phyloP scores from a whole-genome alignment of 2,113 vertebrate genomes.

The Neolamprologus falcicula region DNA sequence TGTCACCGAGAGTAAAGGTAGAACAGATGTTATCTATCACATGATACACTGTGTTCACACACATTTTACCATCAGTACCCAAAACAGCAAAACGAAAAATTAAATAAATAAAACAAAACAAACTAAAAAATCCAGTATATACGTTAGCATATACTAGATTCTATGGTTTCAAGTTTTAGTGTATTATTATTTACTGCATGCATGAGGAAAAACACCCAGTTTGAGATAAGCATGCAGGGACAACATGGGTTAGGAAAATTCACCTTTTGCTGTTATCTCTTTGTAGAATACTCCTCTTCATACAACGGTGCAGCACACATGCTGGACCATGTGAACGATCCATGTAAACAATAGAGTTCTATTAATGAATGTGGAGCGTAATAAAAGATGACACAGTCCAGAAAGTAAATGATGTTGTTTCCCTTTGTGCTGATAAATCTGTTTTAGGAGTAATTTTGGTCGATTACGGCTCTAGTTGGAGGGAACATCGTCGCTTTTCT shows the following conservation, averaged over 20 bases:
- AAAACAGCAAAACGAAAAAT: background rate
- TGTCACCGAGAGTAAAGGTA: conserved; percentile 15
- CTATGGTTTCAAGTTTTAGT: background rate
- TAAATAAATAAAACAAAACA: background rate
- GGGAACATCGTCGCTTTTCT: conserved; percentile 71
- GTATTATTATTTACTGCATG: background rate
- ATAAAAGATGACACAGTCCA: background rate
- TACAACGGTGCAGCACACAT: background rate
- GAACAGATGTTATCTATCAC: background rate
- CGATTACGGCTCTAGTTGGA: conserved; percentile 62
- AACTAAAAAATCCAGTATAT: background rate
- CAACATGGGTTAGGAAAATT: background rate
- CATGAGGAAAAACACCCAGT: background rate
- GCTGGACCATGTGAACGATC: background rate
- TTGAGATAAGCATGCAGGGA: background rate
- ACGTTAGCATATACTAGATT: background rate
- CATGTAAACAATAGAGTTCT: background rate
- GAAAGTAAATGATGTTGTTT: background rate
- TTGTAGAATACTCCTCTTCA: background rate
- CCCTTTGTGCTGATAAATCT: background rate
- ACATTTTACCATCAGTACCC: background rate
- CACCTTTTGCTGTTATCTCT: background rate
- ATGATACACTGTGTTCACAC: background rate
- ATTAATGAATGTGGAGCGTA: background rate
- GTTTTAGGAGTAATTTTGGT: conserved; percentile 4